These are phyloP conservation scores for Papilio xuthus DNA, from an alignment of 1,140 invertebrate genomes.

Conservation along the genomic window DNA sequence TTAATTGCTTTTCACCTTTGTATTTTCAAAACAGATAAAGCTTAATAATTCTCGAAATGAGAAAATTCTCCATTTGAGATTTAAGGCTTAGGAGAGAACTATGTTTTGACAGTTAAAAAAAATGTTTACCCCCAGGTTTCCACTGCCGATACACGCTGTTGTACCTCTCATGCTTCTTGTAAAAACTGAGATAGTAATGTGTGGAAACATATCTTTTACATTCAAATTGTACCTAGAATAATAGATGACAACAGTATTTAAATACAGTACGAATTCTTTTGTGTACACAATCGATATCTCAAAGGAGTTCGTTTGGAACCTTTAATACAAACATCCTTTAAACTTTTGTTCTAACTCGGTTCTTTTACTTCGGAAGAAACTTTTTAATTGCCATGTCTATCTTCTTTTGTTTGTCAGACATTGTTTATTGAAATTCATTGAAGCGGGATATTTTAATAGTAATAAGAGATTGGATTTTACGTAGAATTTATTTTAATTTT, in stretches of 20 bases:
- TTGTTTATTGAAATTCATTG: neutral
- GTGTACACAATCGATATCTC: constrained; percentile 9
- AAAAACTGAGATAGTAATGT: neutral
- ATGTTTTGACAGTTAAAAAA: too few relatives aligned
- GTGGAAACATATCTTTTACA: neutral
- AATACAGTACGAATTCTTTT: neutral
- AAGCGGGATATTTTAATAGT: neutral
- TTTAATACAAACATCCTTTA: constrained; percentile 19
- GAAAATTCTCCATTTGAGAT: too few relatives aligned
- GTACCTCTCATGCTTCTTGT: neutral
- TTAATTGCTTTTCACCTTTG: neutral
- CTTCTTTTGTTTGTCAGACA: neutral
- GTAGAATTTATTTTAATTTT: neutral
- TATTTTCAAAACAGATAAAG: neutral
- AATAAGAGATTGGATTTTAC: neutral
- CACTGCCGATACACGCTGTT: too few relatives aligned
- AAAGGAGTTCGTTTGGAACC: constrained; percentile 21
- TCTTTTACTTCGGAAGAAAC: constrained; percentile 21
- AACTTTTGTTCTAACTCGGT: constrained; percentile 25
- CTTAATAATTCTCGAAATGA: neutral
- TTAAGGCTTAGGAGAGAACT: too few relatives aligned
- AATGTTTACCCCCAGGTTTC: too few relatives aligned
- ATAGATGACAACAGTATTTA: neutral
- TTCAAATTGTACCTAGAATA: neutral
- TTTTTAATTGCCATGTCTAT: constrained; percentile 14